Base-by-base conservation (phyloP, 1,140 invertebrate genomes). In the Zaprionus africanus region DNA sequence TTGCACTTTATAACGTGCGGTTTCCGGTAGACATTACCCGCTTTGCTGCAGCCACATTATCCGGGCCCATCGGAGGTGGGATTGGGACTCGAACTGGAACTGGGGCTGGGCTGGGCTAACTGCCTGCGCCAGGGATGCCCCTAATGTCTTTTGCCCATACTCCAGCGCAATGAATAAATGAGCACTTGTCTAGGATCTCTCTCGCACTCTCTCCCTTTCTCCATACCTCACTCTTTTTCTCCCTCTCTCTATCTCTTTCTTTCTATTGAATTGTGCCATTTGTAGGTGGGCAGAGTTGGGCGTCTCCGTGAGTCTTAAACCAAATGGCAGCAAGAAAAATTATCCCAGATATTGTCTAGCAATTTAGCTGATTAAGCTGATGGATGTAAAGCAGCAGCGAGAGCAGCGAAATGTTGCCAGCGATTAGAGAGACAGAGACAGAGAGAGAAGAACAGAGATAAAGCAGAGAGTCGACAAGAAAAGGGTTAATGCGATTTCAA, bases 311-410 rank as follows among this genome's bases (percentile, higher is more conserved):
- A 66, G 54, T 59, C 66, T 71, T 49, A 38, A 57, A 73, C 73
- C 85, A 84, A 88, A 90, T 85, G 81, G 85, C 86, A 90, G 85
- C 81, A 90, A 90, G 85, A 90, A 90, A 90, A 90, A 90, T 90
- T 90, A 90, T 90, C 82, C 86, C 86, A 85, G 85, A 90, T 90
- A 90, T 90, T 90, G 85, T 90, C 85, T 90, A 85, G 85, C 86
- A 90, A 90, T 90, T 90, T 90, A 90, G 85, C 85, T 90, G 85
- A 90, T 90, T 90, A 90, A 90, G 85, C 85, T 90, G 85, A 90
- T 90, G 85, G 85, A 90, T 90, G 85, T 90, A 90, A 90, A 90
- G 84, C 78, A 79, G 83, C 43, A 41, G 38, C 41, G 58, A 67
- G 56, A 64, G 63, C 76, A 72, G 67, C 77, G 66, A 71, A 81